Conservation (phyloP, 2,888 invertebrate genomes). For the Caenorhabditis sp. region DNA sequence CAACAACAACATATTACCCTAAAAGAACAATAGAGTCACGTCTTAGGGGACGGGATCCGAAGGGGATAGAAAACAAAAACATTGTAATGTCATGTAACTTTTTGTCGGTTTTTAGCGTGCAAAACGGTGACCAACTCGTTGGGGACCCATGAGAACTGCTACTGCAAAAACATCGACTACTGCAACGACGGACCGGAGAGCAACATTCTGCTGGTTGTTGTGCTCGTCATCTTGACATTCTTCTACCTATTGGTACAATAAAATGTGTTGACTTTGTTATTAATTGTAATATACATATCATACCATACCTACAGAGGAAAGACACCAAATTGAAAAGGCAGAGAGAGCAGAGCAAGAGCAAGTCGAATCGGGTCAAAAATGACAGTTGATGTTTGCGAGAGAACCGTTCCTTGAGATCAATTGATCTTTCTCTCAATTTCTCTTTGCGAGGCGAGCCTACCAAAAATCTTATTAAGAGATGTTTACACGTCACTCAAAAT, state of each 20-base stretch:
- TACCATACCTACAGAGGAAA: too few species aligned
- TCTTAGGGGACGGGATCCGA: too few species aligned
- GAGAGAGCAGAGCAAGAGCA: too few species aligned
- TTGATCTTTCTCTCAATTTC: too few species aligned
- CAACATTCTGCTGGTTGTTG: conserved; percentile 7
- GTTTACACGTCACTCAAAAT: conserved; percentile 68
- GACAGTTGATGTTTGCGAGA: conserved; percentile 38
- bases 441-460: too few species aligned
- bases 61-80: too few species aligned
- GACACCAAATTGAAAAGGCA: too few species aligned
- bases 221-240: conserved; percentile 32
- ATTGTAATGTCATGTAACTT: too few species aligned
- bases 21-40: too few species aligned
- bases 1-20: neutral
- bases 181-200: conserved; percentile 54
- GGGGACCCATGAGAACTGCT: conserved; percentile 64
- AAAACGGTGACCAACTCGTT: conserved; percentile 36
- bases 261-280: conserved; percentile 29
- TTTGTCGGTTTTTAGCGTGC: conserved; percentile 46
- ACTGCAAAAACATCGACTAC: conserved; percentile 72
- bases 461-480: conserved; percentile 51
- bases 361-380: conserved; percentile 19
- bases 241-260: conserved; percentile 33
- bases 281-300: too few species aligned
- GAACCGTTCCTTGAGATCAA: too few species aligned